These are phyloP conservation scores for Thamnophis elegans DNA, from an alignment of 2,797 vertebrate genomes.

Conservation along the genomic window DNA sequence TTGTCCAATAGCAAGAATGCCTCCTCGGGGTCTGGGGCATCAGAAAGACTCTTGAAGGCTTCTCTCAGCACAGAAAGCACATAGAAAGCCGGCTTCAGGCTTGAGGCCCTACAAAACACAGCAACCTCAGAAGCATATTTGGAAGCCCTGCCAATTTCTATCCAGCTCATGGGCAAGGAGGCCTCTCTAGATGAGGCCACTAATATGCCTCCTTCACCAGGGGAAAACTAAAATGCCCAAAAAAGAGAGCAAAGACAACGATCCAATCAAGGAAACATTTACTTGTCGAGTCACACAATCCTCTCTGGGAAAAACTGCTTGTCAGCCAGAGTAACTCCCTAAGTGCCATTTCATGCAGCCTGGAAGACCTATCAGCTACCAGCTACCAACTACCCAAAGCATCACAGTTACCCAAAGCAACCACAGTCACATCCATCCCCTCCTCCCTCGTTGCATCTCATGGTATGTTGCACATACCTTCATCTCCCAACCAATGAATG, in stretches of 20 bases:
- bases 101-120: conserved; percentile 65
- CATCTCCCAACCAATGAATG: neutral
- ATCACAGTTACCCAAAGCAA: neutral
- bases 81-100: conserved; percentile 47
- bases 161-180: neutral
- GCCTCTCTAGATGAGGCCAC: neutral
- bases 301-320: neutral
- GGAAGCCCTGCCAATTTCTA: neutral
- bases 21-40: conserved; percentile 57
- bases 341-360: neutral
- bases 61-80: conserved; percentile 71
- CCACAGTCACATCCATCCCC: neutral
- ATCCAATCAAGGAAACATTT: neutral
- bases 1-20: conserved; percentile 70
- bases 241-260: no score
- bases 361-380: neutral
- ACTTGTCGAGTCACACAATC: no score
- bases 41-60: conserved; percentile 72
- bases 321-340: neutral
- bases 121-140: conserved; percentile 24
- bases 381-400: neutral
- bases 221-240: neutral
- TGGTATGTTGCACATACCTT: neutral
- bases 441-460: neutral
- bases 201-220: neutral